Evolutionary conservation across 2,797 vertebrate species (phyloP).

Genomic region (Esox masquinongy): DNA sequence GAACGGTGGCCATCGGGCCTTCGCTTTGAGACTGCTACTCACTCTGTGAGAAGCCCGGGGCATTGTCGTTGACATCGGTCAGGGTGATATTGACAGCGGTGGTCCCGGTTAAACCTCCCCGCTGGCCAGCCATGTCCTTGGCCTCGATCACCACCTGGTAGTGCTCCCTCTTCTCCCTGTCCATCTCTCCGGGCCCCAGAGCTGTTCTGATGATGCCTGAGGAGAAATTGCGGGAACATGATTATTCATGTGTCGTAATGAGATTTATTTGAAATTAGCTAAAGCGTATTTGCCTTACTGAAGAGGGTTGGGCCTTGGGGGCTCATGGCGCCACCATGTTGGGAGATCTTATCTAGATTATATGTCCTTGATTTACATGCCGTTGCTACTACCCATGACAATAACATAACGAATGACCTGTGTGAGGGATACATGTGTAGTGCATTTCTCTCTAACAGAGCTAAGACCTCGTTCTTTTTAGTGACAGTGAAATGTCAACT

Average conservation of each 20-base stretch:
- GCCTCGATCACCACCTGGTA: conserved; percentile 95
- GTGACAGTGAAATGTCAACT: not conserved
- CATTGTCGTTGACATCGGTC: conserved; percentile 93
- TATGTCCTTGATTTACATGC: not conserved
- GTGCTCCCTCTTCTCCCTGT: conserved; percentile 90
- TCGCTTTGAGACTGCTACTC: conserved; percentile 57
- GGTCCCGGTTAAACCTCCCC: conserved; percentile 89
- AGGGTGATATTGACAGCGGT: conserved; percentile 89
- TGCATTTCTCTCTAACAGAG: not conserved
- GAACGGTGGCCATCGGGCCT: not conserved
- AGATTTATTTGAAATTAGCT: not conserved
- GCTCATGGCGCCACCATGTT: not conserved
- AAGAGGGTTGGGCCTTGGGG: not conserved
- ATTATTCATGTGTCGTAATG: not conserved
- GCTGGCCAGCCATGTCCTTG: conserved; percentile 96
- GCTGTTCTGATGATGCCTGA: conserved; percentile 92
- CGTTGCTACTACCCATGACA: not conserved
- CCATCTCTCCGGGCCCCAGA: conserved; percentile 86
- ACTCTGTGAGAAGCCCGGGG: conserved; percentile 88
- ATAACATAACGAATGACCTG: not conserved
- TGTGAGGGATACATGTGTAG: not conserved
- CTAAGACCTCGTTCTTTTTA: not conserved
- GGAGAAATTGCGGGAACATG: conserved; percentile 20
- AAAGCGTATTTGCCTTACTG: not conserved
- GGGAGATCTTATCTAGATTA: not conserved